A percentile compares a stretch with the other conserved stretches of the same genome.
Conservation (phyloP, 2,888 invertebrate genomes). For the Troides oblongomaculatus region DNA sequence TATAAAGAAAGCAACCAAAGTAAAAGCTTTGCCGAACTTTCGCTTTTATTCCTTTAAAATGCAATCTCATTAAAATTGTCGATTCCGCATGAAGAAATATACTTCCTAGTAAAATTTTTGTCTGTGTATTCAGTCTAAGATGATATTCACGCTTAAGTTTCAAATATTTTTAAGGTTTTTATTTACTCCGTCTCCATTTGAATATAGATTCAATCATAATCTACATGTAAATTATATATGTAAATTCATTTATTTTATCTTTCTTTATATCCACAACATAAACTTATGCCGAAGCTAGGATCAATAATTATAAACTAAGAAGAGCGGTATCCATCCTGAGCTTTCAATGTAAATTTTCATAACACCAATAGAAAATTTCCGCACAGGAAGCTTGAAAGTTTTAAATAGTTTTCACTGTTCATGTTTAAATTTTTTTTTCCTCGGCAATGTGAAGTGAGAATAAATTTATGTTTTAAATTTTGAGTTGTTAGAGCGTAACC, state of each 20-base stretch:
- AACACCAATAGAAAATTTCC: background rate
- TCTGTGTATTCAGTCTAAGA: background rate
- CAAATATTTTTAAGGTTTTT: too few relatives aligned
- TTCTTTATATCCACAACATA: background rate
- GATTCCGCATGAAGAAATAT: background rate
- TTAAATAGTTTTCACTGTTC: background rate
- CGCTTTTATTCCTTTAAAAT: background rate
- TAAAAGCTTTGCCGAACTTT: background rate
- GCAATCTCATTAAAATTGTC: background rate
- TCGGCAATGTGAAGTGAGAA: background rate
- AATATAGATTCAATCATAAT: background rate
- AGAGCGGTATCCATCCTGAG: background rate
- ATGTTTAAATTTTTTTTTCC: background rate
- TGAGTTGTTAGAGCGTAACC: background rate
- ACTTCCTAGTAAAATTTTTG: background rate
- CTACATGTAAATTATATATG: background rate
- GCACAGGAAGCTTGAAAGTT: background rate
- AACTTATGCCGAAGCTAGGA: background rate
- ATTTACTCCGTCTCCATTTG: background rate
- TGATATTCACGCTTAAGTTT: too few relatives aligned
- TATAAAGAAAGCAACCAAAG: background rate
- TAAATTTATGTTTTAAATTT: background rate
- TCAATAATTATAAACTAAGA: background rate
- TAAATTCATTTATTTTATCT: background rate
- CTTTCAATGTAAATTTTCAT: background rate